phyloP scores from a whole-genome alignment of 2,113 vertebrate genomes.

The Petromus typicus region DNA sequence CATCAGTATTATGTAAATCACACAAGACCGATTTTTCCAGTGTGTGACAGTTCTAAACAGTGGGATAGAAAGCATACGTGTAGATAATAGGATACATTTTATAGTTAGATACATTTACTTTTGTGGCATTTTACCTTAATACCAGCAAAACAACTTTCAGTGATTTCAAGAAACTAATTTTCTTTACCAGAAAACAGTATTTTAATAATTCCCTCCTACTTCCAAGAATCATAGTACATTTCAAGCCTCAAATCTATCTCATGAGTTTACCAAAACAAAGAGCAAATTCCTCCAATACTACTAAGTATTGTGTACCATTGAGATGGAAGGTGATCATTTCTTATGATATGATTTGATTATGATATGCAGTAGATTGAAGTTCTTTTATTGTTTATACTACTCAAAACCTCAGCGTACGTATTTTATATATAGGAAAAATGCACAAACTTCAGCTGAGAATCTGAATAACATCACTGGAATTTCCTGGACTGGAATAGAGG shows the following conservation, averaged over 20 bases:
- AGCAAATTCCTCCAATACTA: not conserved
- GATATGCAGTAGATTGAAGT: not conserved
- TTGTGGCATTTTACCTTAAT: conserved; percentile 35
- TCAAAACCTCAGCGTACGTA: not conserved
- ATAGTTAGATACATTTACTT: conserved; percentile 29
- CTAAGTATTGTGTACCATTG: not conserved
- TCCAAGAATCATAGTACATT: not conserved
- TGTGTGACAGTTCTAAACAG: not conserved
- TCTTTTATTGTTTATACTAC: not conserved
- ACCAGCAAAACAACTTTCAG: not conserved
- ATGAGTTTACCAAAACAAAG: not conserved
- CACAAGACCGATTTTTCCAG: conserved; percentile 51
- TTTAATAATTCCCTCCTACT: not conserved
- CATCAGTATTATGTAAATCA: conserved; percentile 8
- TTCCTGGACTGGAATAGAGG: not conserved
- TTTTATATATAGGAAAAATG: not conserved
- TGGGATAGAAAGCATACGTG: not conserved
- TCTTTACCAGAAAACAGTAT: not conserved
- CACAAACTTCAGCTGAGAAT: not conserved
- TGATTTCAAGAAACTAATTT: conserved; percentile 37
- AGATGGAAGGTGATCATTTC: not conserved
- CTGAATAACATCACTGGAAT: not conserved
- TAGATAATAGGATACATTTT: not conserved
- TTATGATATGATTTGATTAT: not conserved
- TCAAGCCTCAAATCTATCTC: not conserved